phyloP scores from a whole-genome alignment of 1,140 invertebrate genomes.

The Venturia canescens region DNA sequence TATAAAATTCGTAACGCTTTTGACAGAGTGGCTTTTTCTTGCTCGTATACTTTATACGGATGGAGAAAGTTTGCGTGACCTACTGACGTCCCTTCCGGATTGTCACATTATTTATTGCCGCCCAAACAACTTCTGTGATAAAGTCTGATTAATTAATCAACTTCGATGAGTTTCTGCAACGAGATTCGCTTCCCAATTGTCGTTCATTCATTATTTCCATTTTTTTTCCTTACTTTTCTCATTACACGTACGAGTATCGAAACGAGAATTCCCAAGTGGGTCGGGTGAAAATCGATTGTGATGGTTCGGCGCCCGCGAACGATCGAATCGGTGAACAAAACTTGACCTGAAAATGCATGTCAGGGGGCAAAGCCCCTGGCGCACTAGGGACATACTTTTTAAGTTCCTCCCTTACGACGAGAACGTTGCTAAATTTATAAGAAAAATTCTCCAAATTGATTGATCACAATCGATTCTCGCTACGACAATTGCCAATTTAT shows the following conservation, averaged over 20 bases:
- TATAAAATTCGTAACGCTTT: too few species aligned
- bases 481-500: not conserved
- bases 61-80: not conserved
- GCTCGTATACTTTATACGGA: too few species aligned
- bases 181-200: not conserved
- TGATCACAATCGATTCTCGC: not conserved
- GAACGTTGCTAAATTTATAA: too few species aligned
- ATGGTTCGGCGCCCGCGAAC: constrained; percentile 49
- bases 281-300: constrained; percentile 61
- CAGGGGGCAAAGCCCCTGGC: constrained; percentile 51
- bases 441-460: not conserved
- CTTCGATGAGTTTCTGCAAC: too few species aligned
- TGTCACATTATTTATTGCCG: too few species aligned
- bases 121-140: too few species aligned
- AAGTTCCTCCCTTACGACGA: not conserved
- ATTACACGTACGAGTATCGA: not conserved
- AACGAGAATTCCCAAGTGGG: constrained; percentile 16
- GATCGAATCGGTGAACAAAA: constrained; percentile 57
- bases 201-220: not conserved
- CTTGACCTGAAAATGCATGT: constrained; percentile 53
- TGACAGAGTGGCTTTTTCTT: too few species aligned
- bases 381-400: not conserved
- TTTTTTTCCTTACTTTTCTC: not conserved
- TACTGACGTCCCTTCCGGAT: not conserved
- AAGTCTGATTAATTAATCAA: too few species aligned